phyloP scores from a whole-genome alignment of 2,113 vertebrate species.

The Cynocephalus volans region DNA sequence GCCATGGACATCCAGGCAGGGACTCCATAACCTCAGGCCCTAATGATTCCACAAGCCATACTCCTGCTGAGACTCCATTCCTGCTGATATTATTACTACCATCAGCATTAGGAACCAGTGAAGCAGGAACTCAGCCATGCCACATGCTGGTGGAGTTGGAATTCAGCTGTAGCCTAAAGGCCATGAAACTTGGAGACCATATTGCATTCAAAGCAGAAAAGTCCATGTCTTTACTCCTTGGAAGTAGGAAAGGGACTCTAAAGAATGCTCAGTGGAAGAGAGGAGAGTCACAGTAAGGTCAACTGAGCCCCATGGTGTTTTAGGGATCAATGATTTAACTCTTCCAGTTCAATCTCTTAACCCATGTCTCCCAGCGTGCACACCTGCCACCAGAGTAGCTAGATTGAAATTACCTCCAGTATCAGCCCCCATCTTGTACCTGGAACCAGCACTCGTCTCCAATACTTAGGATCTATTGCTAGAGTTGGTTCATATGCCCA shows the following conservation, averaged over 20 bases:
- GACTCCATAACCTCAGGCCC: conserved; percentile 64
- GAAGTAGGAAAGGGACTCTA: not conserved
- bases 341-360: not conserved
- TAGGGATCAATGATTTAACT: not conserved
- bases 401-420: not conserved
- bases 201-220: not conserved
- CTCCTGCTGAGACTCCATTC: conserved; percentile 55
- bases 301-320: not conserved
- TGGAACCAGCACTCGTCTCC: not conserved
- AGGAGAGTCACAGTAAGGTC: not conserved
- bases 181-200: not conserved
- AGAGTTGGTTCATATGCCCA: not conserved
- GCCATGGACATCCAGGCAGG: conserved; percentile 67
- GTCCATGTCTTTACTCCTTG: not conserved
- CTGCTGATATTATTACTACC: conserved; percentile 28
- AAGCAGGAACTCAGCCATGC: conserved; percentile 26
- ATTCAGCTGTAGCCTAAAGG: conserved; percentile 14
- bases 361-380: not conserved
- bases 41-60: conserved; percentile 39
- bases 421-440: not conserved
- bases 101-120: not conserved
- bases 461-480: not conserved
- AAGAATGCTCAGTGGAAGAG: not conserved
- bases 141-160: not conserved
- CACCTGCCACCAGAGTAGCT: not conserved